Evolutionary conservation across 2,113 vertebrate genomes (phyloP).

Genomic region (Malaclemys terrapin): DNA sequence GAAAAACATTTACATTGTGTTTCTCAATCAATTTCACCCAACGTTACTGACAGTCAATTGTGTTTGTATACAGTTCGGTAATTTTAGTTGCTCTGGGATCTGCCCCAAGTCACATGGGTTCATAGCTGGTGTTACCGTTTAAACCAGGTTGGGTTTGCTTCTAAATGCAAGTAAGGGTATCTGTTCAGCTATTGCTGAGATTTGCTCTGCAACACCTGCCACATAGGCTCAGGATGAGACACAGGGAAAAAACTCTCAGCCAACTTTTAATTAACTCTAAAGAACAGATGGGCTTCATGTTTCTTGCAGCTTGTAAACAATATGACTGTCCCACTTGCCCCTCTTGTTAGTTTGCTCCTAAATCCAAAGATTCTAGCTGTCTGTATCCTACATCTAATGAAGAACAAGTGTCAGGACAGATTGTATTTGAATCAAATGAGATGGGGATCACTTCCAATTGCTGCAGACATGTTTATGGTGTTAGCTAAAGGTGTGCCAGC

Average conservation of each 20-base stretch:
- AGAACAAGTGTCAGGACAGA: not conserved
- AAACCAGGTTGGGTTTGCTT: conserved; percentile 68
- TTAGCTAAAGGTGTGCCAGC: not conserved
- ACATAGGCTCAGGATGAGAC: conserved; percentile 43
- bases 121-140: conserved; percentile 42
- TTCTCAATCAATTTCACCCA: not conserved
- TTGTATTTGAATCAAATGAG: not conserved
- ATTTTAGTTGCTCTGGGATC: conserved; percentile 67
- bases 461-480: not conserved
- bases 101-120: conserved; percentile 61
- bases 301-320: not conserved
- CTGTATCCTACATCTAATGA: conserved; percentile 5
- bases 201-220: conserved; percentile 67
- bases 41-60: conserved; percentile 21
- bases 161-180: conserved; percentile 68
- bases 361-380: not conserved
- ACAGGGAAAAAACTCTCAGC: conserved; percentile 6
- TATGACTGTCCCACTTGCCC: not conserved
- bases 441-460: not conserved
- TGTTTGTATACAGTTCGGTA: conserved; percentile 66
- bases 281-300: conserved; percentile 53
- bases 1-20: not conserved
- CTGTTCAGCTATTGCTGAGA: conserved; percentile 63
- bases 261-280: conserved; percentile 66
- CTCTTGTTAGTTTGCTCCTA: not conserved